Conservation (phyloP, 1,140 invertebrate genomes). For the Pygmarrhopalites habei region DNA sequence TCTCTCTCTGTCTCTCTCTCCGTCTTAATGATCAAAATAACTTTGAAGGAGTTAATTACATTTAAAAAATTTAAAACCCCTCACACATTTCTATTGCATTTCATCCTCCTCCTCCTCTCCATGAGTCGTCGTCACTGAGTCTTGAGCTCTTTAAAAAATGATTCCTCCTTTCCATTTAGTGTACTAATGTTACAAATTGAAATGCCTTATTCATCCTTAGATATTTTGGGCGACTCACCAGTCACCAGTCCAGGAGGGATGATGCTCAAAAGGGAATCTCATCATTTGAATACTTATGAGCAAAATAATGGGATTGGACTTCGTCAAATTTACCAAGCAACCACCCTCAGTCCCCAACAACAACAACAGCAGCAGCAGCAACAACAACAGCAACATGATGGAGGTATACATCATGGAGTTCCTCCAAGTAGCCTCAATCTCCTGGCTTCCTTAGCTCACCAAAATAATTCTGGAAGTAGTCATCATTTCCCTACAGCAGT, state of each 20-base stretch:
- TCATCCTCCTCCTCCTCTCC: no score
- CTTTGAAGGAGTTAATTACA: no score
- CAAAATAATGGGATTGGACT: background rate
- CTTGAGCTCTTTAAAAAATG: no score
- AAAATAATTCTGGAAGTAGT: background rate
- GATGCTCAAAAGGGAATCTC: background rate
- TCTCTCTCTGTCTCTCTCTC: no score
- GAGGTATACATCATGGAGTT: background rate
- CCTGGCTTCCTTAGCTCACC: slow-evolving; percentile 22
- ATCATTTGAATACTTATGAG: background rate
- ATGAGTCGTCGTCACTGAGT: no score
- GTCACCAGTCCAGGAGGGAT: background rate
- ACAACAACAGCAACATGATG: slow-evolving; percentile 1
- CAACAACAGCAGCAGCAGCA: slow-evolving; percentile 13
- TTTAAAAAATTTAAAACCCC: no score
- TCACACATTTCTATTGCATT: no score
- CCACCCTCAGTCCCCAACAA: slow-evolving; percentile 9
- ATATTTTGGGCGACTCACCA: background rate
- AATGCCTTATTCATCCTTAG: no score
- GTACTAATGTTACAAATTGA: no score
- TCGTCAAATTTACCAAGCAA: slow-evolving; percentile 2
- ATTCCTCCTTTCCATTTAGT: no score
- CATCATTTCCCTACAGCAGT: no score
- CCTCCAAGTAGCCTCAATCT: slow-evolving; percentile 19
- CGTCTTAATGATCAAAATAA: no score